These are phyloP conservation scores for Neoitamus cyanurus DNA, from an alignment of 2,888 invertebrate species.

Conservation along the genomic window DNA sequence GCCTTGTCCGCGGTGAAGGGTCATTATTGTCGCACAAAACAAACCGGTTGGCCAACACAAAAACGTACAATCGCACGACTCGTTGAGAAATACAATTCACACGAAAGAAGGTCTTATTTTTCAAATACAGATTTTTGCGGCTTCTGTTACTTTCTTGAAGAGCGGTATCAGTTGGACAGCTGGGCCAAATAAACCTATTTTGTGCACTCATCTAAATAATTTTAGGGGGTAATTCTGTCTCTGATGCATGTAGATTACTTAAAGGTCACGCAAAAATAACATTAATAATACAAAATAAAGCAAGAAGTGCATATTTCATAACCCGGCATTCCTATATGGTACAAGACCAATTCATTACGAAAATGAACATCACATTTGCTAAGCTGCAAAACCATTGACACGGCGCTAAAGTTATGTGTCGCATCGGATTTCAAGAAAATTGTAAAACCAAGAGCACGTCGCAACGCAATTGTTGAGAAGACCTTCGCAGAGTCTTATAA, in stretches of 20 bases:
- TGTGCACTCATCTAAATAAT: too few species aligned
- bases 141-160: not conserved
- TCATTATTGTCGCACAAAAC: not conserved
- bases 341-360: not conserved
- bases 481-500: not conserved
- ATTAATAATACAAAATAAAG: not conserved
- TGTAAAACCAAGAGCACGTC: not conserved
- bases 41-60: not conserved
- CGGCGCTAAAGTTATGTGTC: not conserved
- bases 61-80: not conserved
- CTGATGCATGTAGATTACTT: too few species aligned
- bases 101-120: not conserved
- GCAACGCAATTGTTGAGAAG: not conserved
- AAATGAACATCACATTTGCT: not conserved
- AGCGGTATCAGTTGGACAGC: not conserved
- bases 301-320: not conserved
- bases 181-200: too few species aligned
- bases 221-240: too few species aligned
- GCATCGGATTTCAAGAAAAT: not conserved
- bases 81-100: not conserved
- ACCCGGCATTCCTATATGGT: not conserved
- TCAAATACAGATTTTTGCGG: not conserved
- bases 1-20: conserved; percentile 7
- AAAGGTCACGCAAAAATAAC: not conserved
- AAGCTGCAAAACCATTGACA: not conserved